phyloP scores from a whole-genome alignment of 2,888 invertebrate species.

The Oscheius myriophilus region DNA sequence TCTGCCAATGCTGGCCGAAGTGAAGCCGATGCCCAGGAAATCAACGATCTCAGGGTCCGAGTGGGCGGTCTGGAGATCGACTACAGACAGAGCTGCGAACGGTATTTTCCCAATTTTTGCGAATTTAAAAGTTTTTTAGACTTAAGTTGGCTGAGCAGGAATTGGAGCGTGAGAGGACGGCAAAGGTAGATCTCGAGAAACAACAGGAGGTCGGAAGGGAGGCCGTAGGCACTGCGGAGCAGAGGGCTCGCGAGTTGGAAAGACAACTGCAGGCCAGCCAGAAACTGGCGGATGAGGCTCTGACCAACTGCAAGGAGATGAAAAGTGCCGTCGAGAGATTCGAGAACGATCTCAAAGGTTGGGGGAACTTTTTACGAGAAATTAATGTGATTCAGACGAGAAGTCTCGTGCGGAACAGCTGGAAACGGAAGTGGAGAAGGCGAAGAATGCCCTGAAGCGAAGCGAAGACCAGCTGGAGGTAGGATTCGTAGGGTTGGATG shows the following conservation, averaged over 20 bases:
- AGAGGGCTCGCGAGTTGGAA: constrained; percentile 4
- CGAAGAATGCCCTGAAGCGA: neutral
- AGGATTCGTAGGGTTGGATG: constrained; percentile 14
- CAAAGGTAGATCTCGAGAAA: neutral
- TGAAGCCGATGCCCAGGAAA: constrained; percentile 5
- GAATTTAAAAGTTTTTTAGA: neutral
- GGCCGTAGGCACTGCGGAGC: constrained; percentile 7
- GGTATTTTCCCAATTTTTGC: neutral
- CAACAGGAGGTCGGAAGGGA: constrained; percentile 22
- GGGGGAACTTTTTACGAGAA: neutral
- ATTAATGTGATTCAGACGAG: neutral
- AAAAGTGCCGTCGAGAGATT: constrained; percentile 17
- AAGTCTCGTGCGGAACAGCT: constrained; percentile 1
- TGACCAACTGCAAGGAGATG: constrained; percentile 7
- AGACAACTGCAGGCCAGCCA: constrained; percentile 2
- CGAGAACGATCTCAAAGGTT: constrained; percentile 21
- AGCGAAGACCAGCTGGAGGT: constrained; percentile 26
- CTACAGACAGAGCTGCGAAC: constrained; percentile 1
- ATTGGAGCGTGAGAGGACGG: neutral
- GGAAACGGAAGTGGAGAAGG: neutral
- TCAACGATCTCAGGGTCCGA: neutral
- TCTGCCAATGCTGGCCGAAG: neutral
- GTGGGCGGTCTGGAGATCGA: neutral
- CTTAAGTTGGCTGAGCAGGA: neutral
- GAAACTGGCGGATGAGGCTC: neutral